Conservation (phyloP, 2,113 vertebrate species). For the Syngnathoides biaculeatus region DNA sequence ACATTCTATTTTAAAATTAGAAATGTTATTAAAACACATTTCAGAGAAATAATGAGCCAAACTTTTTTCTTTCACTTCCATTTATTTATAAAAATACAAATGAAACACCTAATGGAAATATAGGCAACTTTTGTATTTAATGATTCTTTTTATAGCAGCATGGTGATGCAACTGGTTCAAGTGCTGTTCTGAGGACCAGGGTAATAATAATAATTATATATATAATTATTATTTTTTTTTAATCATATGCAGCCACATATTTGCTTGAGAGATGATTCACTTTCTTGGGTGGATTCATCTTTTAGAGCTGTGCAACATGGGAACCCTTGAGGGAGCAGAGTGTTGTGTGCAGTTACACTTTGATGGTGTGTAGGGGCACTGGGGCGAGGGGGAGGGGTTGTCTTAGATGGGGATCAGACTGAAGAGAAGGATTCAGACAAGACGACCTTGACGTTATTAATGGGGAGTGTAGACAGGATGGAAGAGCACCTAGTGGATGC, state of each 20-base stretch:
- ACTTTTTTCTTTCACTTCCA: no score
- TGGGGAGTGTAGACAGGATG: slow-evolving; percentile 60
- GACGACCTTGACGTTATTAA: slow-evolving; percentile 62
- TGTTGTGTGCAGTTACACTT: slow-evolving; percentile 63
- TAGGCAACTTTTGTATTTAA: no score
- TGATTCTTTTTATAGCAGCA: no score
- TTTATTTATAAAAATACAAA: no score
- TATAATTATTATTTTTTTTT: no score
- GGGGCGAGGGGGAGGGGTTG: slow-evolving; percentile 48
- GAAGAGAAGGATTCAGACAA: slow-evolving; percentile 46
- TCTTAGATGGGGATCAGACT: slow-evolving; percentile 61
- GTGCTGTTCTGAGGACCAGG: no score
- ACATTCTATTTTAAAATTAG: no score
- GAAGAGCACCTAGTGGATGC: slow-evolving; percentile 57
- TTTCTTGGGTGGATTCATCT: slow-evolving; percentile 67
- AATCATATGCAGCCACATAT: slow-evolving; percentile 70
- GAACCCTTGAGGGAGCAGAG: slow-evolving; percentile 62
- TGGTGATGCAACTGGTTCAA: no score
- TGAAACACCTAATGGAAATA: no score
- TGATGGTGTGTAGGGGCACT: slow-evolving; percentile 54
- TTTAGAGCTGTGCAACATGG: slow-evolving; percentile 57
- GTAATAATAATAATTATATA: no score
- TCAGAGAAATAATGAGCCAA: no score
- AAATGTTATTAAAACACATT: no score
- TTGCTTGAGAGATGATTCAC: slow-evolving; percentile 75